phyloP scores from a whole-genome alignment of 2,113 vertebrate genomes.

The Equus quagga region DNA sequence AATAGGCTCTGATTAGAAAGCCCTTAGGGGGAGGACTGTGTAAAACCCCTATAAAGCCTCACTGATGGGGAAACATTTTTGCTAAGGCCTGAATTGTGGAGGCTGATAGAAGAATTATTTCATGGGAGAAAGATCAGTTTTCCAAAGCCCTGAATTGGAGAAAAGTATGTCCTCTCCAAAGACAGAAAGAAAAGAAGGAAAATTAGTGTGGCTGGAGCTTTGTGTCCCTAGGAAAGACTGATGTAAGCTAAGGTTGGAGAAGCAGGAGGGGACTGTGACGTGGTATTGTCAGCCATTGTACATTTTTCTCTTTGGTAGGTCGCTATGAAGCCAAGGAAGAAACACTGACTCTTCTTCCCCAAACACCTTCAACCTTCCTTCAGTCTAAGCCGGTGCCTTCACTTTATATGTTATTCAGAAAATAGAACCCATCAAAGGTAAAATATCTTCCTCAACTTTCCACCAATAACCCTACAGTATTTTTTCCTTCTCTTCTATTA shows the following conservation, averaged over 20 bases:
- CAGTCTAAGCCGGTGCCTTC: not conserved
- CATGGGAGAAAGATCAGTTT: not conserved
- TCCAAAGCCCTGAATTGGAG: not conserved
- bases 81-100: not conserved
- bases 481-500: not conserved
- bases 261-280: not conserved
- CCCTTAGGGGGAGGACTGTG: not conserved
- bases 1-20: not conserved
- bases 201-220: not conserved
- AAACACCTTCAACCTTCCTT: not conserved
- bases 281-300: not conserved
- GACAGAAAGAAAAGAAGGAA: not conserved
- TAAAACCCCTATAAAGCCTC: not conserved
- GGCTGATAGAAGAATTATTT: not conserved
- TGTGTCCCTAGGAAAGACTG: not conserved
- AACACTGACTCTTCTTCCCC: not conserved
- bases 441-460: not conserved
- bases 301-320: not conserved
- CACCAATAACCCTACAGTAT: not conserved
- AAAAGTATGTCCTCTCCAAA: not conserved
- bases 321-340: not conserved
- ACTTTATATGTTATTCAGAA: not conserved
- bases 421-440: not conserved
- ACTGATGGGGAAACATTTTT: not conserved
- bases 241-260: not conserved